A percentile compares a stretch with the other conserved stretches of the same genome.
Conservation (phyloP, 1,140 invertebrate species). For the Drosophila miranda region DNA sequence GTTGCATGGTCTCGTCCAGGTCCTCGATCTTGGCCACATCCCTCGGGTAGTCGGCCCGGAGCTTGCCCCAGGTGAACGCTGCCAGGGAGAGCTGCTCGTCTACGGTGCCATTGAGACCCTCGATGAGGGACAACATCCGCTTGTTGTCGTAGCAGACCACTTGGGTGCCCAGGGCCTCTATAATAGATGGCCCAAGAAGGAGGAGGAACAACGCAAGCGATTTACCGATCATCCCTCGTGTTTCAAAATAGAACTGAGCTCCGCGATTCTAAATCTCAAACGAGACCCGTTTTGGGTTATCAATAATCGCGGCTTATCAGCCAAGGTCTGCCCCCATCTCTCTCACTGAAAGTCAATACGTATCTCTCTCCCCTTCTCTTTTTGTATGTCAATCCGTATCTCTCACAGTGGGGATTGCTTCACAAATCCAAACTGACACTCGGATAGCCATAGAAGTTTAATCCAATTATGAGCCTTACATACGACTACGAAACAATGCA, state of each 20-base stretch:
- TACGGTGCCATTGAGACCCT: constrained; percentile 20
- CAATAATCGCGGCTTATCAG: constrained; percentile 20
- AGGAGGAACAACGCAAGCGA: constrained; percentile 3
- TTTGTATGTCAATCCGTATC: too few relatives aligned
- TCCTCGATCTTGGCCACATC: constrained; percentile 34
- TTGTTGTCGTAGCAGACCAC: constrained; percentile 34
- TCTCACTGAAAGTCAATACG: too few relatives aligned
- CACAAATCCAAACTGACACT: constrained; percentile 28
- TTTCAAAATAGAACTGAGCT: constrained; percentile 21
- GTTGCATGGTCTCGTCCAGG: constrained; percentile 19
- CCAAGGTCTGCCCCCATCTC: background rate
- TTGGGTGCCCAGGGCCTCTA: constrained; percentile 22
- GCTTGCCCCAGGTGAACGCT: constrained; percentile 39
- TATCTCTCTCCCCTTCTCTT: background rate
- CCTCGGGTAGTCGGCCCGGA: constrained; percentile 24
- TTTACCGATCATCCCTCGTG: constrained; percentile 11
- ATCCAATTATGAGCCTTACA: constrained; percentile 46
- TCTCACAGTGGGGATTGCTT: background rate
- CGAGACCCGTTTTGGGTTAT: constrained; percentile 1
- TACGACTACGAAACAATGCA: constrained; percentile 3
- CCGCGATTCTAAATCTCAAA: background rate
- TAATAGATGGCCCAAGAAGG: background rate
- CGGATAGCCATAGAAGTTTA: constrained; percentile 18
- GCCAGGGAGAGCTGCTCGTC: constrained; percentile 27
- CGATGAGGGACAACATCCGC: constrained; percentile 34